phyloP scores from a whole-genome alignment of 2,888 invertebrate species.

The Allygus modestus region DNA sequence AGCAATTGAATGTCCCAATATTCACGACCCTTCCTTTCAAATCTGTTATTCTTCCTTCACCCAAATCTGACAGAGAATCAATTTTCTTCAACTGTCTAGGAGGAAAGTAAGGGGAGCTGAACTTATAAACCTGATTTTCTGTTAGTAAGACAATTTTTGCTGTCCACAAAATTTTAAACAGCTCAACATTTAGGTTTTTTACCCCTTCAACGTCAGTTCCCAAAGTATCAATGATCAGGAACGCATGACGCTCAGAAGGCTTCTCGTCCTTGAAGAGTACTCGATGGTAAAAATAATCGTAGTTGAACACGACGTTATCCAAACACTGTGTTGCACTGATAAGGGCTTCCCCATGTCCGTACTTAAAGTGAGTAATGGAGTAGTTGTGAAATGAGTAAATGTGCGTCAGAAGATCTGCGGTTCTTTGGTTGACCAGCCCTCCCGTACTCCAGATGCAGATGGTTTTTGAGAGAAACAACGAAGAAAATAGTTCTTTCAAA shows the following conservation, averaged over 20 bases:
- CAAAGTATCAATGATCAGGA: constrained; percentile 6
- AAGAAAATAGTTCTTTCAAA: background rate
- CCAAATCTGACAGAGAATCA: background rate
- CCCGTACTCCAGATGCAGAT: background rate
- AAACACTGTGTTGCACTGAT: background rate
- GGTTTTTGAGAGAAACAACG: background rate
- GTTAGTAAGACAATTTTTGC: constrained; percentile 8
- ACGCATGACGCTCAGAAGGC: background rate
- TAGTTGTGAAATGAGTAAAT: background rate
- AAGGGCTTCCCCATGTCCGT: background rate
- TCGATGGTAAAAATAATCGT: background rate
- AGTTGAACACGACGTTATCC: constrained; percentile 11
- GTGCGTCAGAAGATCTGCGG: background rate
- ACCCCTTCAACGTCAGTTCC: background rate
- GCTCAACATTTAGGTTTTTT: background rate
- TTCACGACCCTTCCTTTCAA: constrained; percentile 25
- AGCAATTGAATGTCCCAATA: constrained; percentile 24
- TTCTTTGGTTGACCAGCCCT: background rate
- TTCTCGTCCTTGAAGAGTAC: background rate
- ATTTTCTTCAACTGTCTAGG: background rate
- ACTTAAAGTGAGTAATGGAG: background rate
- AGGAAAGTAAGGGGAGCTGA: background rate
- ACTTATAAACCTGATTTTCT: background rate
- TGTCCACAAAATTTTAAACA: background rate
- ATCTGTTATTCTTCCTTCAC: background rate